These are phyloP conservation scores for Monarcha castaneiventris DNA, from an alignment of 2,113 vertebrate species.

Conservation along the genomic window DNA sequence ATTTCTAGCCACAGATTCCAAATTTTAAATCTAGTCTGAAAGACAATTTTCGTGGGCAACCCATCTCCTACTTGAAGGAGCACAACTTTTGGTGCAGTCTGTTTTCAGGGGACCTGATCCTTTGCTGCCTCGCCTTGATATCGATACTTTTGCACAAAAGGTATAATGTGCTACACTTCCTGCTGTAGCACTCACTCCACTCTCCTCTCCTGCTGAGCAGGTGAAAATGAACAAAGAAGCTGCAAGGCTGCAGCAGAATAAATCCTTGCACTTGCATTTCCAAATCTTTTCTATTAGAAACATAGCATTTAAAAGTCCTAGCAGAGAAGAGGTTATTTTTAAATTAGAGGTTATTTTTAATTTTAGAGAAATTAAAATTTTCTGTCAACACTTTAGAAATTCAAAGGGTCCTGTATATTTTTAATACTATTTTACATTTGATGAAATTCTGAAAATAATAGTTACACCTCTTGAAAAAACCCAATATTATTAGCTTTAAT, in stretches of 20 bases:
- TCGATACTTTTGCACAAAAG: not conserved
- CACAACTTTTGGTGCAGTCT: not conserved
- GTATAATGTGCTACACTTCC: not conserved
- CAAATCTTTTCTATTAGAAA: not conserved
- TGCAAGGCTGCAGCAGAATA: not conserved
- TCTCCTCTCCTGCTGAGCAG: constrained; percentile 26
- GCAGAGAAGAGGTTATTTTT: not conserved
- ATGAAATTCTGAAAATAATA: not conserved
- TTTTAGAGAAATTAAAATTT: not conserved
- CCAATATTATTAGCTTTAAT: not conserved
- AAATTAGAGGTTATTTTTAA: not conserved
- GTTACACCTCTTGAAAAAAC: not conserved
- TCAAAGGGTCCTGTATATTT: not conserved
- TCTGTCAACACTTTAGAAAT: not conserved
- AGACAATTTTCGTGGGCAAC: not conserved
- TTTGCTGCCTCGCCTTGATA: not conserved
- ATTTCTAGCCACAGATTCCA: not conserved
- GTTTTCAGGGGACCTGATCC: not conserved
- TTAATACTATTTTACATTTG: not conserved
- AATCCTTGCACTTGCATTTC: not conserved
- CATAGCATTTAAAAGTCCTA: not conserved
- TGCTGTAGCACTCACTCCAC: not conserved
- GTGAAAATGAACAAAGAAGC: constrained; percentile 43
- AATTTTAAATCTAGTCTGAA: not conserved
- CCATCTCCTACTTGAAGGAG: not conserved